Conservation (phyloP, 2,797 vertebrate genomes). For the Eidolon dupreanum region DNA sequence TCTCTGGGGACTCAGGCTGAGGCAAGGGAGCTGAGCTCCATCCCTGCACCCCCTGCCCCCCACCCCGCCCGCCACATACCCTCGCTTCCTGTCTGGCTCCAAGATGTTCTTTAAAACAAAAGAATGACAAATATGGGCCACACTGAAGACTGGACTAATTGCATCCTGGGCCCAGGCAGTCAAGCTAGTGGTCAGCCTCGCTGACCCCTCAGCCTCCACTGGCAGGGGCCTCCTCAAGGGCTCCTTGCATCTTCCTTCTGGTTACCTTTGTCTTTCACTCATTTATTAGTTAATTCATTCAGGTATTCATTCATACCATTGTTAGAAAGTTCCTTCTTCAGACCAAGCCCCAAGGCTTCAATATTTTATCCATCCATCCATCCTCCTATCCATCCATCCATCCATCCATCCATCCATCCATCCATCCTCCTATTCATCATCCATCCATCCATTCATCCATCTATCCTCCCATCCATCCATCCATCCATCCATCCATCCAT, state of each 20-base stretch:
- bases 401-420: neutral
- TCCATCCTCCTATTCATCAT: too few relatives aligned
- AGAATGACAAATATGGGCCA: constrained; percentile 48
- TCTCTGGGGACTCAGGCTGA: constrained; percentile 33
- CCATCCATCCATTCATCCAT: neutral
- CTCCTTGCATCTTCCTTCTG: neutral
- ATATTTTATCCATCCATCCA: neutral
- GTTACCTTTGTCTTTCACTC: neutral
- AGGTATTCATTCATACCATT: neutral
- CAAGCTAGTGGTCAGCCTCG: constrained; percentile 46
- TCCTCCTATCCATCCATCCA: neutral
- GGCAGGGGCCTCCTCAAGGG: neutral
- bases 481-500: neutral
- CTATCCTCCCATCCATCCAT: neutral
- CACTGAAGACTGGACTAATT: constrained; percentile 52
- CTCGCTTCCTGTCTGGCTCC: neutral
- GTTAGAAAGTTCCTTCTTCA: neutral
- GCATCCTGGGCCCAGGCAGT: constrained; percentile 51
- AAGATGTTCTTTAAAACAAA: constrained; percentile 11
- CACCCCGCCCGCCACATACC: too few relatives aligned
- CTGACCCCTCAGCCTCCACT: constrained; percentile 50
- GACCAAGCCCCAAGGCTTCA: neutral
- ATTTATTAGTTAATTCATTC: neutral
- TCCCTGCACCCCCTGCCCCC: too few relatives aligned
- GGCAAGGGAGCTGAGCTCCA: neutral